Conservation (phyloP, 1,140 invertebrate species). For the Solenopsis fugax region DNA sequence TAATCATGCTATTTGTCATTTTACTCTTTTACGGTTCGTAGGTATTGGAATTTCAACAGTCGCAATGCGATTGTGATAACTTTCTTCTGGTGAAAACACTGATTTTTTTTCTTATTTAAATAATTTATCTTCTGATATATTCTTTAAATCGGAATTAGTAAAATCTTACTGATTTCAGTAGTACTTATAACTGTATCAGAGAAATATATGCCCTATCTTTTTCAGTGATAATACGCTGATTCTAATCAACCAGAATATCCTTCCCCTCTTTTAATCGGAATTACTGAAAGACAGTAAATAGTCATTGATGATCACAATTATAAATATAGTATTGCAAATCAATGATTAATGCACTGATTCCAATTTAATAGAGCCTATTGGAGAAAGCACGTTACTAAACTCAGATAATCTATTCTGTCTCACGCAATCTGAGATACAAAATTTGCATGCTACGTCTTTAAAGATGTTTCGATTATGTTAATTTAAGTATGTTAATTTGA, state of each 20-base stretch:
- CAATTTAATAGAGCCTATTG: neutral
- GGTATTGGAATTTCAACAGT: slow-evolving; percentile 7
- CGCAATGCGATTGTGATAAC: neutral
- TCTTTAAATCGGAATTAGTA: too few species aligned
- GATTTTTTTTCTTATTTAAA: neutral
- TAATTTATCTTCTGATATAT: slow-evolving; percentile 1
- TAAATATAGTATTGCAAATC: too few species aligned
- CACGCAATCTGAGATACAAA: slow-evolving; percentile 32
- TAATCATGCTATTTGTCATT: slow-evolving; percentile 27
- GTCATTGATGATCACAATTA: too few species aligned
- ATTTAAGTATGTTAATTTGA: slow-evolving; percentile 48
- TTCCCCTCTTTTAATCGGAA: too few species aligned
- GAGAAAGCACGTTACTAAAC: slow-evolving; percentile 1
- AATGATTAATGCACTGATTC: too few species aligned
- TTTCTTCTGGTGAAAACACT: neutral
- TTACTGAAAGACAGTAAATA: too few species aligned
- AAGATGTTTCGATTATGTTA: slow-evolving; percentile 51
- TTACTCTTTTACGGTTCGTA: neutral
- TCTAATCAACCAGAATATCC: too few species aligned
- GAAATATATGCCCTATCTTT: too few species aligned
- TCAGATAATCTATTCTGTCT: neutral
- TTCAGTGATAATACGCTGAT: too few species aligned
- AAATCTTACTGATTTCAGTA: too few species aligned
- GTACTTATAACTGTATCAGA: too few species aligned
- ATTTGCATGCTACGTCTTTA: slow-evolving; percentile 9